phyloP scores from a whole-genome alignment of 2,113 vertebrate species.

The Hemiprocne comata region DNA sequence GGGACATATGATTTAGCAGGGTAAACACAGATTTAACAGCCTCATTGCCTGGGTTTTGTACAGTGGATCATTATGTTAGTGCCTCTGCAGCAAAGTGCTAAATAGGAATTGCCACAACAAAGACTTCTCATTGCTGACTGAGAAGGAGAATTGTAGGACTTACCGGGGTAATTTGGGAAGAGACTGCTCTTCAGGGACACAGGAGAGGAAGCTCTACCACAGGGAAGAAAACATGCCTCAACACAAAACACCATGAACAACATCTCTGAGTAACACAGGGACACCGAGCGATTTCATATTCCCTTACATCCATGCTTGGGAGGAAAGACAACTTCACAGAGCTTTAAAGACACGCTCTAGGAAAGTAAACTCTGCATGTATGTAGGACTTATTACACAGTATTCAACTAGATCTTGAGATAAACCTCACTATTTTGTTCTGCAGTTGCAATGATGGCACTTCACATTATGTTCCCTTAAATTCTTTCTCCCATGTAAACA shows the following conservation, averaged over 20 bases:
- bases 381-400: neutral
- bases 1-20: neutral
- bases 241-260: accelerated
- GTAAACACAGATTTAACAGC: neutral
- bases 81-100: neutral
- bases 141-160: neutral
- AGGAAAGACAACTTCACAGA: neutral
- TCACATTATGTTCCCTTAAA: neutral
- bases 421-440: neutral
- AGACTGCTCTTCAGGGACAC: neutral
- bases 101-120: neutral
- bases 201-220: neutral
- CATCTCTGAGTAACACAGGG: neutral
- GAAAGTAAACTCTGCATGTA: neutral
- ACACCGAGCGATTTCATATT: accelerated
- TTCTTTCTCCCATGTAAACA: neutral
- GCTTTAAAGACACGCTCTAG: accelerated
- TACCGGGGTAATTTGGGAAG: neutral
- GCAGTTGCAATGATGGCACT: neutral
- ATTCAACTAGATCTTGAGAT: neutral
- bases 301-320: no score
- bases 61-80: neutral
- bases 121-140: neutral
- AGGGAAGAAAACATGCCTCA: neutral
- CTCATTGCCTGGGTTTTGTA: neutral